Evolutionary conservation across 2,888 invertebrate species (phyloP), one percentile per base, ranked within the genome.

Genomic region (Meteorus cinctellus): DNA sequence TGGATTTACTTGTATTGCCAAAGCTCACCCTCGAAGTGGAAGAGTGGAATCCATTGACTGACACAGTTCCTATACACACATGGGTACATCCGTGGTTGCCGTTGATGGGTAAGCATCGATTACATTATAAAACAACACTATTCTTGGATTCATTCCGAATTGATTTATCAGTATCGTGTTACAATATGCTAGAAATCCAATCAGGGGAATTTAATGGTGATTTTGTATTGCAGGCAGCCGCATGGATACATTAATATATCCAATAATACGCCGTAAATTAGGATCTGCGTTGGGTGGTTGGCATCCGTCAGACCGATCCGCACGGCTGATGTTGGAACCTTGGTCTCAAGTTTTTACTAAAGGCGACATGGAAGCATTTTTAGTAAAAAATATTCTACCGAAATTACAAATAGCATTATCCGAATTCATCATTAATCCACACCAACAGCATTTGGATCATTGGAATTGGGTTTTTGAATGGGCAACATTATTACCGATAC

Each of bases 61-160:
- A 99, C 88, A 96, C 96, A 0, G 93, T 97, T 80, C 99, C 99
- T 16, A 96, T 99, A 81, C 98, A 99, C 89, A 93, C 95, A 4
- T 99, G 99, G 99, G 94, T 98, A 78, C 95, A 98, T 89, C 99
- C 99, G 0, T 99, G 99, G 99, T 93, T 98, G 77, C 94, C 95
- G 0, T 90, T 96, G 8, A 93, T 98, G 86, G 95, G 96, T 91
- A 90, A 87, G 84, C 31, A 51, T 45, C 1, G 41, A 36, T 76
- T 27, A 29, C 45, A 36, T 70, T 55, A 55, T n/a, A 48, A 45
- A 45, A 45, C 12, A 4, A 36, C 59, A 45, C 65, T 24, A 62
- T 16, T 41, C 8, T 2, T 41, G 0, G 41, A 41, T 8, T 41
- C 41, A 12, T 2, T 8, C 8, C 1, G 34, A 34, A 24, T 34